phyloP scores from a whole-genome alignment of 2,113 vertebrate genomes.

The Oenanthe oenanthe region DNA sequence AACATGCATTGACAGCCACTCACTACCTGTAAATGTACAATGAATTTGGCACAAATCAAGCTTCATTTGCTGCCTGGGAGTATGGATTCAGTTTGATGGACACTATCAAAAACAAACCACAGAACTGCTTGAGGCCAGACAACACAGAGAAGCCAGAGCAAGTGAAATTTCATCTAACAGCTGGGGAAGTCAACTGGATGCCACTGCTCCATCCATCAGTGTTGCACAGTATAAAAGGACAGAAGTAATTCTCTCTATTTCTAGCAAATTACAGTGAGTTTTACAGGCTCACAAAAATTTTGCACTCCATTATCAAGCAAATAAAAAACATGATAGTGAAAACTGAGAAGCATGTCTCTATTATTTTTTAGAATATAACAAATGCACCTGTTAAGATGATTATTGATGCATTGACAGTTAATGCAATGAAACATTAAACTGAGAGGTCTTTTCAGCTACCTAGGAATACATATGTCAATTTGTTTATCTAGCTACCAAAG shows the following conservation, averaged over 20 bases:
- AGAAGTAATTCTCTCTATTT: neutral
- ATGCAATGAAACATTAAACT: neutral
- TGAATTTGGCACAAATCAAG: slow-evolving; percentile 19
- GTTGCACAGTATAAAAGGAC: neutral
- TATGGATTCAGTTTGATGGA: slow-evolving; percentile 22
- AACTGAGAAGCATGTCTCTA: neutral
- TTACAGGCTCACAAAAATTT: neutral
- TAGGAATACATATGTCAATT: fast-evolving
- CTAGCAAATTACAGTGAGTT: neutral
- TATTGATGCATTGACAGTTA: neutral
- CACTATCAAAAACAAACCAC: slow-evolving; percentile 22
- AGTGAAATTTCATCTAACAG: slow-evolving; percentile 10
- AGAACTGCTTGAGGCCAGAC: neutral
- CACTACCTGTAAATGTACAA: slow-evolving; percentile 25
- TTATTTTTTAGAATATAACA: neutral
- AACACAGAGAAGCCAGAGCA: neutral
- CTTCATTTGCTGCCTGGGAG: neutral
- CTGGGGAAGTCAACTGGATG: slow-evolving; percentile 8
- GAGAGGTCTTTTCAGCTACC: neutral
- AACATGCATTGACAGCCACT: slow-evolving; percentile 41
- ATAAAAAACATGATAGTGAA: neutral
- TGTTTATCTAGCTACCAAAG: neutral
- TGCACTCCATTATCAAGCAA: neutral
- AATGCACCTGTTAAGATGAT: neutral
- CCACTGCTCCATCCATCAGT: neutral